Evolutionary conservation across 2,113 vertebrate genomes (phyloP), one percentile per base, ranked within the genome.

Genomic region (Corythaeola cristata): DNA sequence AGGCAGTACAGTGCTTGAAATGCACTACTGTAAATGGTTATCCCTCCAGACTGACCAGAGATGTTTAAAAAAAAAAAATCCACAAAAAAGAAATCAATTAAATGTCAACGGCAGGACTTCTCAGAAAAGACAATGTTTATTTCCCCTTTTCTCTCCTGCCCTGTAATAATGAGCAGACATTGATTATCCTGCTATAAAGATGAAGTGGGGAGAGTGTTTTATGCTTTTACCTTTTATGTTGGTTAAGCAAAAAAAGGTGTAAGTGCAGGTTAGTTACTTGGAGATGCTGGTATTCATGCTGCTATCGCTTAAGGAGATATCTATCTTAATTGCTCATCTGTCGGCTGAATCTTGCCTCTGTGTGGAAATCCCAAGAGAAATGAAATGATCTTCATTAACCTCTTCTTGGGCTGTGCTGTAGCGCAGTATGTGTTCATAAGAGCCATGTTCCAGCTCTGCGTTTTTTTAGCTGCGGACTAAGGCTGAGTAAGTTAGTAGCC

Each of bases 361-460:
- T 35, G 33, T 41, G 52, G 45, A 74, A 89, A 56, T 55, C 47
- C 49, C 20, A 66, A 85, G 27, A 64, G n/a, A 53, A 88, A n/a
- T 11, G 4, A 47, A 76, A 44, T 23, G 6, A 9, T 45, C 41
- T 50, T 35, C 15, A 23, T 35, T 67, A 85, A 30, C 8, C 9
- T 66, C 41, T 80, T 8, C 7, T 33, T 60, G 79, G n/a, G 28
- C 37, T 1, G 1, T 33, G 26, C 37, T n/a, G 2, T 21, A 73
- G 39, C 3, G 2, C 27, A 37, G 35, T 11, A 21, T 14, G 6
- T 6, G 0, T n/a, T 78, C 10, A 1, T 5, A 47, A 39, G 44
- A 62, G 20, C 56, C 7, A 4, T 3, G 15, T 39, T 28, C 32
- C 33, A 49, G 15, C 55, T 39, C 41, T 47, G 9, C 47, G 41